Base-by-base conservation (phyloP, 2,113 vertebrate genomes). In the Alligator sinensis region DNA sequence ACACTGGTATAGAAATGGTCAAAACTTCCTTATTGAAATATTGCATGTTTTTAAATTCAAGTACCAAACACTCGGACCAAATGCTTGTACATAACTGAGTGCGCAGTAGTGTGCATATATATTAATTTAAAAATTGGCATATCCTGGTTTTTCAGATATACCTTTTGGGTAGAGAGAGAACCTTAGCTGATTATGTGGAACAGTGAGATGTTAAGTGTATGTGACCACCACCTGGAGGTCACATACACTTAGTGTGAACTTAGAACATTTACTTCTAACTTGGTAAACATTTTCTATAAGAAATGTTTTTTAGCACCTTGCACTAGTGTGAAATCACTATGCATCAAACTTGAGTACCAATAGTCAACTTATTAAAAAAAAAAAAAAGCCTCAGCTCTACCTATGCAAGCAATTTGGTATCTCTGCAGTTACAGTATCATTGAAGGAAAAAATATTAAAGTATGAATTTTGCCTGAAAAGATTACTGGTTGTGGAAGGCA, bases 221-320 rank as follows among this genome's bases (percentile, higher is more conserved):
- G 34, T 34, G 34, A 34, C 34, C 95, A 92, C 95, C 96, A 96
- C 78, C 96, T 96, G 88, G 91, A 82, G 96, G 95, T 57, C 61
- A 47, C 47, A 3, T 24, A 11, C 34, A 70, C 14, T 47, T 47
- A 9, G 8, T 9, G 47, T 3, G 9, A 62, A 12, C 83, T n/a
- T 25, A 24, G 22, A n/a, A 57, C 28, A 6, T 47, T 21, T 30
- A 14, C 9, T 24, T 68, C 55, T 0, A 15, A 55, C 47, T 47
- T 47, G 47, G 15, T 11, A 0, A 14, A 1, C 47, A 47, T 47
- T 75, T 80, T 88, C 61, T 75, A 7, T 61, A 70, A 28, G 78
- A 81, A 82, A 63, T 8, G 6, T 5, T 12, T 9, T 21, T 30
- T 21, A 76, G 77, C 27, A 19, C 10, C 5, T n/a, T 63, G 11